Conservation (phyloP, 2,888 invertebrate species). For the Drosophila seclusa region DNA sequence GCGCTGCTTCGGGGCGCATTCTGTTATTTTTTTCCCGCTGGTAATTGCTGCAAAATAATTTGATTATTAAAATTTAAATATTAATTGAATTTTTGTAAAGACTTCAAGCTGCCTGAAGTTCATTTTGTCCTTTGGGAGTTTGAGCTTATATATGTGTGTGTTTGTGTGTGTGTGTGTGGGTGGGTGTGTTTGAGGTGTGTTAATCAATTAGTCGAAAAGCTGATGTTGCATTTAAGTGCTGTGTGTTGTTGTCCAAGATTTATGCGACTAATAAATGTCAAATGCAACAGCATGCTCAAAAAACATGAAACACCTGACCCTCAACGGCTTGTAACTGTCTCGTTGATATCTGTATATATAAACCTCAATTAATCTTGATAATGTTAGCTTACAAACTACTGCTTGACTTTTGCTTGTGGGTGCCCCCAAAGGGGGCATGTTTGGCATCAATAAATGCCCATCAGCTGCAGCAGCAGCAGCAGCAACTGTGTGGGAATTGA, state of each 20-base stretch:
- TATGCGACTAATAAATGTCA: conserved; percentile 79
- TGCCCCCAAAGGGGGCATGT: too few species aligned
- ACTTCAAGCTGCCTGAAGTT: conserved; percentile 7
- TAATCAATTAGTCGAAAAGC: conserved; percentile 70
- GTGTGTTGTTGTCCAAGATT: conserved; percentile 58
- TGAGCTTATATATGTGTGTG: not conserved
- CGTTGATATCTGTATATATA: conserved; percentile 20
- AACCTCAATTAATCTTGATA: conserved; percentile 67
- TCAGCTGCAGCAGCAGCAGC: conserved; percentile 56
- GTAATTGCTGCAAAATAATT: conserved; percentile 77
- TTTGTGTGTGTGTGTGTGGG: conserved; percentile 7
- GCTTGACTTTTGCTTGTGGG: conserved; percentile 50
- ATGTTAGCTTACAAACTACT: conserved; percentile 57
- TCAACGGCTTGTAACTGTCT: conserved; percentile 30
- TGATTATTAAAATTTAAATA: conserved; percentile 82
- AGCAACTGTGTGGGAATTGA: conserved; percentile 55
- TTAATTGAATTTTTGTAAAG: conserved; percentile 67
- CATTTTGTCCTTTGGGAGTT: conserved; percentile 19
- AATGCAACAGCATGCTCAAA: conserved; percentile 49
- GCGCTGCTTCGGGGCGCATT: conserved; percentile 26
- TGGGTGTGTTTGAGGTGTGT: conserved; percentile 24
- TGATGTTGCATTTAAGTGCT: conserved; percentile 70
- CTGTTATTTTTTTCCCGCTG: conserved; percentile 10
- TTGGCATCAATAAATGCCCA: conserved; percentile 50
- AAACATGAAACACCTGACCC: conserved; percentile 7